Evolutionary conservation across 1,140 invertebrate species (phyloP), one percentile per base, ranked within the genome.

Genomic region (Megalonaias nervosa): DNA sequence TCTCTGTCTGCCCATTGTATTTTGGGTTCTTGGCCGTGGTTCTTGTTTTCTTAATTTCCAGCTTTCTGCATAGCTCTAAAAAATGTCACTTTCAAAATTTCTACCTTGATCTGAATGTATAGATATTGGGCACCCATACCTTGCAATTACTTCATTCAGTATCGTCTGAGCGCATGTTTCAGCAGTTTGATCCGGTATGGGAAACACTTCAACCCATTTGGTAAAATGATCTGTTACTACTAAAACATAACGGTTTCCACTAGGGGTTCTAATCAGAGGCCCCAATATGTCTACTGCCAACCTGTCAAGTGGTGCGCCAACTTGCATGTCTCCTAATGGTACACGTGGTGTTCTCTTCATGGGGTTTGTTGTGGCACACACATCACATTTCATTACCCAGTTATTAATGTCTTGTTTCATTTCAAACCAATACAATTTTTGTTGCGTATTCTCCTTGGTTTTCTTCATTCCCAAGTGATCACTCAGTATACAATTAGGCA

Each of bases 1-100:
- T 12, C 14, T 89, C 83, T 12, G 81, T 67, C 68, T 82, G 80
- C 9, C 82, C 80, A 70, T 83, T 79, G 17, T 67, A 78, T 55
- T 72, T 67, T 5, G 81, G 83, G n/a, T 75, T 71, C 19, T 72
- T 80, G 26, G 4, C 38, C 38, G 38, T 38, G 9, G 38, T 38
- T 38, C 38, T 38, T 5, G 38, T 38, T 38, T 80, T 71, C 5
- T 58, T 31, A 0, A 81, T 67, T 31, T 74, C 72, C 17, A 79
- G 70, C 23, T n/a, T n/a, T n/a, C 26, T 17, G 38, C 71, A 73
- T 23, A 73, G 21, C 14, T 73, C 38, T 17, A 19, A 21, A 73
- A 73, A 0, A 9, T 26, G 12, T 48, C 12, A 21, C 71, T 73
- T 21, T 73, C 12, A 73, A 73, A 65, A 48, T n/a, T 21, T 65